These are phyloP conservation scores for Anabacerthia variegaticeps DNA, from an alignment of 2,797 vertebrate genomes.

Conservation along the genomic window DNA sequence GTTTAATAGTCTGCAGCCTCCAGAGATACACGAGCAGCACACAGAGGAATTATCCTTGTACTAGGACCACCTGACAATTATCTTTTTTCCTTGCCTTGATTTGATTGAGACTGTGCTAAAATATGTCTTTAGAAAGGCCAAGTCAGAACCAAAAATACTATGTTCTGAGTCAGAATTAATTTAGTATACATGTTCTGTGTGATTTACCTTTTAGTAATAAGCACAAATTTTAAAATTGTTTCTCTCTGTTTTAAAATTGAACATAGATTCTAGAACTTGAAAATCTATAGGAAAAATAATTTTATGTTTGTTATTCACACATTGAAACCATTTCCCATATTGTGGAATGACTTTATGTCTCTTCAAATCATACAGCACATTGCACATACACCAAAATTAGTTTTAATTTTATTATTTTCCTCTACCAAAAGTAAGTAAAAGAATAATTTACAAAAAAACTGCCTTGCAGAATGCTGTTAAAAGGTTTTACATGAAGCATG, in stretches of 20 bases:
- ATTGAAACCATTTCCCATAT: background rate
- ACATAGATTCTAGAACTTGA: background rate
- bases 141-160: background rate
- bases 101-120: background rate
- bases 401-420: background rate
- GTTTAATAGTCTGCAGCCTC: slow-evolving; percentile 80
- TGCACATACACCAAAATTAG: background rate
- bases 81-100: background rate
- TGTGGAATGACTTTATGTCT: background rate
- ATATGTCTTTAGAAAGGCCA: background rate
- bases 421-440: background rate
- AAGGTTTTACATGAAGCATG: background rate
- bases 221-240: background rate
- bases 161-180: background rate
- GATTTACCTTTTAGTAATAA: background rate
- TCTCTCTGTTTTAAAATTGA: background rate
- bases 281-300: background rate
- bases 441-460: background rate
- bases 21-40: slow-evolving; percentile 74
- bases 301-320: background rate
- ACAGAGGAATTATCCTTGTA: slow-evolving; percentile 68
- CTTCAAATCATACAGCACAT: background rate
- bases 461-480: background rate
- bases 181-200: background rate
- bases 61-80: background rate